A percentile compares a stretch with the other conserved stretches of the same genome.
Conservation (phyloP, 2,113 vertebrate genomes). For the Cyanistes caeruleus region DNA sequence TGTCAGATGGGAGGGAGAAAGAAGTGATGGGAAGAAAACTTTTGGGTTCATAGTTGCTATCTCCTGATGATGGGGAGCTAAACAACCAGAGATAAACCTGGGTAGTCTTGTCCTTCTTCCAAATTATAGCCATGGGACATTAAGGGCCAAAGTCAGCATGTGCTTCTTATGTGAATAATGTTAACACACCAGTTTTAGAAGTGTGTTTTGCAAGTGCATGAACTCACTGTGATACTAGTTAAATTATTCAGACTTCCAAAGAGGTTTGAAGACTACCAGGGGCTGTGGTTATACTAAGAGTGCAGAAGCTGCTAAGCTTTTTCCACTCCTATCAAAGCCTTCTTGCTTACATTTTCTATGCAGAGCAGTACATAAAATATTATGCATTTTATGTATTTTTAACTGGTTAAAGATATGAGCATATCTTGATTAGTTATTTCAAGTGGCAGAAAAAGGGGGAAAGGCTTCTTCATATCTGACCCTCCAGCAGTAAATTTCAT, state of each 20-base stretch:
- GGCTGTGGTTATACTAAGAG: neutral
- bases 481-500: neutral
- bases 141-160: neutral
- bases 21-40: neutral
- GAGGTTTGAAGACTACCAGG: neutral
- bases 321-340: neutral
- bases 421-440: slow-evolving; percentile 8
- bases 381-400: neutral
- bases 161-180: neutral
- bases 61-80: neutral
- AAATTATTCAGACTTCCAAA: neutral
- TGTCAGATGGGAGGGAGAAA: neutral
- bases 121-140: neutral
- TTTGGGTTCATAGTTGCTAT: rapidly evolving
- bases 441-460: neutral
- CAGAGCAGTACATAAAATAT: neutral
- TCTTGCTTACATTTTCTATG: neutral
- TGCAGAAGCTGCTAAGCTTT: neutral
- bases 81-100: neutral
- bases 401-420: neutral
- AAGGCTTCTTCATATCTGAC: neutral
- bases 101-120: neutral
- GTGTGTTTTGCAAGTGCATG: neutral
- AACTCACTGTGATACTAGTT: neutral
- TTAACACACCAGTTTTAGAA: neutral